Conservation (phyloP, 2,113 vertebrate genomes). For the Syrmaticus mikado region DNA sequence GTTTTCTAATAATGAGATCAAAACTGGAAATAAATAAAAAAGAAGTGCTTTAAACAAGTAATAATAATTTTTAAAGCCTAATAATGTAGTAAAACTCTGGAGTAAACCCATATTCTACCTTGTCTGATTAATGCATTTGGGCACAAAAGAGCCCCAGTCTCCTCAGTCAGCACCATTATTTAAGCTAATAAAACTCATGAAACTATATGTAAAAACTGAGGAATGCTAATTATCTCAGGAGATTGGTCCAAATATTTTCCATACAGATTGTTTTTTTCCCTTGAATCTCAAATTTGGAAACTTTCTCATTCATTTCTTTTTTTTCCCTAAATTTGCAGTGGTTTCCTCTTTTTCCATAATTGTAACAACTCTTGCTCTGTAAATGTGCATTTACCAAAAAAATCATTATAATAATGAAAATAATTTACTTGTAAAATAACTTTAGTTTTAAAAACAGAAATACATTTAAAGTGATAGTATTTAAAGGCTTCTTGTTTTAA, state of each 20-base stretch:
- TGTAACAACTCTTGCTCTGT: not conserved
- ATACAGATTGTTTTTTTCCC: not conserved
- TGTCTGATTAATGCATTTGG: not conserved
- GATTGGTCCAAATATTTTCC: not conserved
- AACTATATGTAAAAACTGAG: not conserved
- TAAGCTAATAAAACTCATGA: not conserved
- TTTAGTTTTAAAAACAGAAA: not conserved
- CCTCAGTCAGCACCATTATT: not conserved
- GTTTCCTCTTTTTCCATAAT: not conserved
- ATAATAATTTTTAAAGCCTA: not conserved
- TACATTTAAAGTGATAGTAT: not conserved
- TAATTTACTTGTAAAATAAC: not conserved
- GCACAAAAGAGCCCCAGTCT: not conserved
- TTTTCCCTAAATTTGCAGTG: not conserved
- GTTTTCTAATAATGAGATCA: not conserved
- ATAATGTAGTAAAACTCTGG: not conserved
- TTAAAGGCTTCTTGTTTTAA: not conserved
- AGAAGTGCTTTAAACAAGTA: not conserved
- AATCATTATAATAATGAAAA: not conserved
- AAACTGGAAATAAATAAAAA: not conserved
- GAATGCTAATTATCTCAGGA: not conserved
- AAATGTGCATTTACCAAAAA: not conserved
- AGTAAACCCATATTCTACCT: not conserved
- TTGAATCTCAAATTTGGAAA: not conserved
- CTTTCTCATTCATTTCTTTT: not conserved